Percentiles rank a stretch among this genome's conserved stretches.
phyloP scores from a whole-genome alignment of 2,888 invertebrate genomes.

The Stramonita haemastoma region DNA sequence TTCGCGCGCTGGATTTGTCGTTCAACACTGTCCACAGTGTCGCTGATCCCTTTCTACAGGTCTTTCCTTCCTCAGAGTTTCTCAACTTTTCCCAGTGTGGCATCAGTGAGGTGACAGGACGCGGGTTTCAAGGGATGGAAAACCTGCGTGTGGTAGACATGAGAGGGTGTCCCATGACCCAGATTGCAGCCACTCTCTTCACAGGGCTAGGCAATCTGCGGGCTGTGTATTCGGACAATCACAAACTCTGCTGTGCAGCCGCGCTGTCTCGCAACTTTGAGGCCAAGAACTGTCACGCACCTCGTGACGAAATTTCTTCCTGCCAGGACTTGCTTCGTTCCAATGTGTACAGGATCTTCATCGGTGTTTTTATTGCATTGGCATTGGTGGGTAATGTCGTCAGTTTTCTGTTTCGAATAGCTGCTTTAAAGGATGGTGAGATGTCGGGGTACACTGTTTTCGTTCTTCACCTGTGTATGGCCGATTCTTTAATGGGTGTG shows the following conservation, averaged over 20 bases:
- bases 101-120: not conserved
- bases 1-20: no score
- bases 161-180: not conserved
- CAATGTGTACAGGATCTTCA: not conserved
- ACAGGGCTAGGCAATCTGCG: not conserved
- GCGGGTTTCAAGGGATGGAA: not conserved
- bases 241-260: constrained; percentile 31
- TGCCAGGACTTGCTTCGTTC: constrained; percentile 27
- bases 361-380: not conserved
- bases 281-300: not conserved
- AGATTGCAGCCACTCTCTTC: not conserved
- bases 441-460: constrained; percentile 29
- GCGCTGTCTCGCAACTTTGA: not conserved
- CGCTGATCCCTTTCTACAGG: no score
- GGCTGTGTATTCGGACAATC: constrained; percentile 22
- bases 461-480: constrained; percentile 41
- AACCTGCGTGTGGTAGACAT: not conserved
- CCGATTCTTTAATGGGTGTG: constrained; percentile 44
- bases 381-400: constrained; percentile 15
- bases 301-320: constrained; percentile 37
- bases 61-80: not conserved
- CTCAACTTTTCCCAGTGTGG: not conserved
- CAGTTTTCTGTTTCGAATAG: constrained; percentile 7
- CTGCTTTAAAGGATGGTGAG: not conserved
- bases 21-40: no score